Evolutionary conservation across 2,888 invertebrate genomes (phyloP), one percentile per base, ranked within the genome.

Genomic region (Brachyopa scutellaris): DNA sequence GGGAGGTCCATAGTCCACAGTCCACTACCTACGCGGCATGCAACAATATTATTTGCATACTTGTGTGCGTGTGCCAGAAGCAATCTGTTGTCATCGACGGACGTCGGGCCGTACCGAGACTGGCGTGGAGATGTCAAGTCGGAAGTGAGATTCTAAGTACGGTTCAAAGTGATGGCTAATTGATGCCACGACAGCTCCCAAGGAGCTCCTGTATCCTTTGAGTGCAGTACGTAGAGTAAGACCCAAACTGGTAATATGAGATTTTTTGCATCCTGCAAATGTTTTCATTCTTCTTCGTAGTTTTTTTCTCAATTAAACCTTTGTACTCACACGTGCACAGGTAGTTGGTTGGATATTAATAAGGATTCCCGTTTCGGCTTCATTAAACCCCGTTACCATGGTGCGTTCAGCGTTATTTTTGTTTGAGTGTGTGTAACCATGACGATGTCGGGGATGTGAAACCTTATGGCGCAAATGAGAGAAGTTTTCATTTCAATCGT

Each of bases 311-410:
- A 23, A 21, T 57, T 29, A 29, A 59, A 36, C 29, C 19, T n/a
- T n/a, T n/a, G n/a, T n/a, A n/a, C n/a, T n/a, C n/a, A n/a, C n/a
- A n/a, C n/a, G n/a, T n/a, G n/a, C n/a, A n/a, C n/a, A n/a, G n/a
- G n/a, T n/a, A n/a, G n/a, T n/a, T n/a, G n/a, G n/a, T n/a, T n/a
- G n/a, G n/a, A n/a, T n/a, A n/a, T 69, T 80, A 79, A 80, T 74
- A 80, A 74, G 67, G 74, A 69, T 69, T 80, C 62, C 29, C 29
- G 62, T 80, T 80, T 69, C 55, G 49, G 79, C 74, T 69, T 80
- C 79, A 80, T 74, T 80, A 80, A 45, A 80, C 23, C n/a, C 67
- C 26, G 79, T 69, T 69, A 33, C 79, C 57, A 74, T 62, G 69
- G 79, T 69, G 69, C 62, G 61, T 40, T 73, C n/a, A n/a, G n/a